These are phyloP conservation scores for Corticium candelabrum DNA, from an alignment of 37 sponge, comb jelly and placozoan species.

Conservation along the genomic window DNA sequence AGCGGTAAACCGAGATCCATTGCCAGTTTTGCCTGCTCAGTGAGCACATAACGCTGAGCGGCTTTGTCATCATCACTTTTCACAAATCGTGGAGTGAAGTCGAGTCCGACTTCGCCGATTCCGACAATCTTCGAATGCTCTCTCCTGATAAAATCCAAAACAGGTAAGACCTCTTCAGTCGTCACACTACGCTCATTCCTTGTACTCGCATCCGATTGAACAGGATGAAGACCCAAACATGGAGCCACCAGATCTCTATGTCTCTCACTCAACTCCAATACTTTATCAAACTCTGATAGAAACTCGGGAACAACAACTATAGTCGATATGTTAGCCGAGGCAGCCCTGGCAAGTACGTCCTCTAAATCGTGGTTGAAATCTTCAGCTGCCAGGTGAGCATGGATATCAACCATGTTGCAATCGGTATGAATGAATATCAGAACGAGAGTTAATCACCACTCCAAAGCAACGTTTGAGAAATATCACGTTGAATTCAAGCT, in stretches of 20 bases:
- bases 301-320: slow-evolving; percentile 14
- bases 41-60: slow-evolving; percentile 9
- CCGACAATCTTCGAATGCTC: neutral
- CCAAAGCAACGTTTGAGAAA: no score
- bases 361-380: neutral
- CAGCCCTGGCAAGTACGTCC: neutral
- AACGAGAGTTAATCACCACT: no score
- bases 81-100: slow-evolving; percentile 14
- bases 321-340: neutral
- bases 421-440: no score
- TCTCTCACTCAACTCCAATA: neutral
- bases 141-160: neutral
- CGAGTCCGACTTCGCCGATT: slow-evolving; percentile 25
- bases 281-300: slow-evolving; percentile 12
- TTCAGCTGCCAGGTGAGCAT: slow-evolving; percentile 10
- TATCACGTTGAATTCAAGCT: no score
- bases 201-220: neutral
- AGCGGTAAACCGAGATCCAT: slow-evolving; percentile 13
- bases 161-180: neutral
- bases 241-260: neutral
- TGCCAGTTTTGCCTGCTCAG: slow-evolving; percentile 10
- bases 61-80: slow-evolving; percentile 18
- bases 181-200: neutral
- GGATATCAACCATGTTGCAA: slow-evolving; percentile 19
- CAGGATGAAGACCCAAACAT: slow-evolving; percentile 19